phyloP scores from a whole-genome alignment of 2,888 invertebrate genomes.

The Protonemura montana region DNA sequence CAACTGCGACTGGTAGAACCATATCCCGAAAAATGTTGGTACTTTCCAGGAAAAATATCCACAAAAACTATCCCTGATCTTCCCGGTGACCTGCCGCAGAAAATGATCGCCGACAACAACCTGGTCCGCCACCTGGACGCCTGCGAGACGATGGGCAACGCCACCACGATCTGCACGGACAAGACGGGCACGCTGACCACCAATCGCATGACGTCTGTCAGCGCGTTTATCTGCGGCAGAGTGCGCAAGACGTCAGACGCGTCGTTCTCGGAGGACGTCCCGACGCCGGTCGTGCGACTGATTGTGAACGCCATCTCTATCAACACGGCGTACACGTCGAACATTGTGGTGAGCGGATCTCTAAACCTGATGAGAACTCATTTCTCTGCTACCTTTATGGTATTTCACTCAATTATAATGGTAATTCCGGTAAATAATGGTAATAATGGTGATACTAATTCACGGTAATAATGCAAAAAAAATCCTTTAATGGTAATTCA shows the following conservation, averaged over 20 bases:
- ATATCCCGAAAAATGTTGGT: no score
- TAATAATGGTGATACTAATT: no score
- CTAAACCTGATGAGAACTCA: not conserved
- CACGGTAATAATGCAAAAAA: no score
- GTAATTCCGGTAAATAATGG: no score
- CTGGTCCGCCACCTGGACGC: conserved; percentile 70
- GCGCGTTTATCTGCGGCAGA: conserved; percentile 60
- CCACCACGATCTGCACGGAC: conserved; percentile 71
- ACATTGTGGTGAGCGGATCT: not conserved
- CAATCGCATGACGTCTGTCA: conserved; percentile 67
- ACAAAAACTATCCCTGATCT: no score
- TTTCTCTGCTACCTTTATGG: no score
- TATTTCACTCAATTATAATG: no score
- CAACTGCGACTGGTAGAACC: no score
- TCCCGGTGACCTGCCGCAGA: no score
- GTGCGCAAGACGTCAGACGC: conserved; percentile 57
- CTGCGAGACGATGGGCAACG: conserved; percentile 73
- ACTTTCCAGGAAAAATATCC: no score
- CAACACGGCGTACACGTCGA: conserved; percentile 66
- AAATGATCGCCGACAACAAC: conserved; percentile 71
- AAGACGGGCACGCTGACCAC: conserved; percentile 74
- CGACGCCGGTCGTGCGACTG: conserved; percentile 57
- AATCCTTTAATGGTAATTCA: no score
- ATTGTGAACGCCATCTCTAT: conserved; percentile 64
- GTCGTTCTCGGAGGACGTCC: conserved; percentile 58